Evolutionary conservation across 2,888 invertebrate species (phyloP), one percentile per base, ranked within the genome.

Genomic region (Amblyteles armatorius): DNA sequence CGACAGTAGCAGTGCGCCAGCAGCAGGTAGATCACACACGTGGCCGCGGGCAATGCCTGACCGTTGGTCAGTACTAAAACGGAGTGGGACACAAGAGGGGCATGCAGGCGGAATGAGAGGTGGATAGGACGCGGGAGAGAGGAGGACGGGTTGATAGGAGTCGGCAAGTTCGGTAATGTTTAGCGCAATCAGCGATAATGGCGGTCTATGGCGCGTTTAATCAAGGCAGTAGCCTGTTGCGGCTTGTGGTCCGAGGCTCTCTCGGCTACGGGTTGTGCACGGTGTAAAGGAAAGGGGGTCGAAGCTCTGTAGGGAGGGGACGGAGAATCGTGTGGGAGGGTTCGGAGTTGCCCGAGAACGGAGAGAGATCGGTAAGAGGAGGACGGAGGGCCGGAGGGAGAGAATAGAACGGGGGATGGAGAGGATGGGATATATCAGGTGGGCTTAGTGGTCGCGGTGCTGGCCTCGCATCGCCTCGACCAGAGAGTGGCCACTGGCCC

Each of bases 161-260:
- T 80, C 86, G 90, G 90, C 89, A 87, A 90, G 90, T 90, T 93
- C 91, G 93, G 93, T 94, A 94, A 94, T 94, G 94, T 94, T 94
- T 93, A 93, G 93, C 93, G 93, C 93, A 94, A 94, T 94, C 94
- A 94, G 93, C 93, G 94, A 94, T 94, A 94, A 94, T 94, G 93
- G 93, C 92, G 93, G 93, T 94, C 93, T 93, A 93, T 92, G 93
- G 93, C 92, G 93, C 93, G 94, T 94, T 94, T 94, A 94, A 94
- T 94, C 94, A 94, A 93, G 93, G 93, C 93, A 93, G 93, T 93
- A 93, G 93, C 92, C 92, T 93, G 93, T 92, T 93, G 93, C 90
- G 94, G 94, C 92, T 93, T 94, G 93, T 90, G 93, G 93, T 92
- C 91, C 89, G 89, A 90, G 91, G 90, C 91, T 83, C 86, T 89